Evolutionary conservation across 2,113 vertebrate genomes (phyloP).

Genomic region (Taurulus bubalis): DNA sequence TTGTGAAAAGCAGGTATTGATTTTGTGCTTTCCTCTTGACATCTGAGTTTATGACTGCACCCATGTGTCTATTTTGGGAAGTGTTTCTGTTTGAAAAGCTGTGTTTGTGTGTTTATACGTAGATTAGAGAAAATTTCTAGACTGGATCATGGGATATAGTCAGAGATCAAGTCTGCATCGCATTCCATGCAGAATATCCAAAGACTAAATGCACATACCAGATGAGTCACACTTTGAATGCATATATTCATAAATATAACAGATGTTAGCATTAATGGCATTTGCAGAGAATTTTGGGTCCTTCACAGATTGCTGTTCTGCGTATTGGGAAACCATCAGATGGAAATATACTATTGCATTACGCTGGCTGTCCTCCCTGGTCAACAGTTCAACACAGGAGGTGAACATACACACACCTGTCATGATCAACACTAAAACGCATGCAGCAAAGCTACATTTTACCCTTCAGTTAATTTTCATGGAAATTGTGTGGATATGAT

Average conservation of each 20-base stretch:
- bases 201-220: constrained; percentile 59
- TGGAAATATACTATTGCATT: constrained; percentile 66
- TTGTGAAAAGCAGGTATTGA: not conserved
- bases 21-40: constrained; percentile 1
- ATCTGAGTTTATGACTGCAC: constrained; percentile 30
- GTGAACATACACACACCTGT: constrained; percentile 55
- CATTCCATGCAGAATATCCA: constrained; percentile 17
- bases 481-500: constrained; percentile 44
- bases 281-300: constrained; percentile 35
- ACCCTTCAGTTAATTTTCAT: constrained; percentile 32
- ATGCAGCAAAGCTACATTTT: constrained; percentile 40
- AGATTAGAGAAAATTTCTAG: constrained; percentile 40
- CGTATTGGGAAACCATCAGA: constrained; percentile 61
- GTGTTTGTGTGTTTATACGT: constrained; percentile 48
- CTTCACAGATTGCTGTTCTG: constrained; percentile 41
- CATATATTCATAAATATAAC: constrained; percentile 58
- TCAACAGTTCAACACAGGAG: constrained; percentile 51
- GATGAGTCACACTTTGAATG: constrained; percentile 52
- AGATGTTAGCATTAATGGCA: constrained; percentile 64
- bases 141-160: constrained; percentile 38
- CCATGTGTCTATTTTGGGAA: constrained; percentile 21
- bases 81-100: constrained; percentile 56
- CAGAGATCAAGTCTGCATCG: constrained; percentile 34
- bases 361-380: constrained; percentile 41
- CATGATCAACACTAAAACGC: constrained; percentile 33